A percentile compares a stretch with the other conserved stretches of the same genome.
Evolutionary conservation across 2,113 vertebrate genomes (phyloP).

Genomic region (Oenanthe melanoleuca): DNA sequence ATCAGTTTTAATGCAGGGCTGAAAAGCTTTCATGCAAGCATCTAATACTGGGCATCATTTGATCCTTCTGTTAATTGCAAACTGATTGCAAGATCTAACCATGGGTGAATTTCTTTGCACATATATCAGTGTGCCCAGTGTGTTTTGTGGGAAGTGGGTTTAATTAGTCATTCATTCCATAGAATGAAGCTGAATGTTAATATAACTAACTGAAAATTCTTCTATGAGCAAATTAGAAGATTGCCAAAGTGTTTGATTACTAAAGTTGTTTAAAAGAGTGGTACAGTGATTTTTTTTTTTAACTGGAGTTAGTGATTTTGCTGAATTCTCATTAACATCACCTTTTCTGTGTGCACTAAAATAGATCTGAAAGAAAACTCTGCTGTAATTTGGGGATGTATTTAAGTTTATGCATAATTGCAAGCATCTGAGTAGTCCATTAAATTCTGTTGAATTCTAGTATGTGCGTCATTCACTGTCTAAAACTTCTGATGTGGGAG

Average conservation of each 20-base stretch:
- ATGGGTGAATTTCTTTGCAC: neutral
- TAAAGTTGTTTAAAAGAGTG: neutral
- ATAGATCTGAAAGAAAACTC: neutral
- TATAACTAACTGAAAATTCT: neutral
- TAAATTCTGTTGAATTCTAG: neutral
- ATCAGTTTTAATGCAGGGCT: neutral
- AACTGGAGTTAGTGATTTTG: neutral
- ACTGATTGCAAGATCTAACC: neutral
- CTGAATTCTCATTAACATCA: neutral
- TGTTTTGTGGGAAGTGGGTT: neutral
- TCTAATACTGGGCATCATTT: neutral
- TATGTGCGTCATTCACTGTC: neutral
- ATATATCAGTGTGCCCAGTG: neutral
- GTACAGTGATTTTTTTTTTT: accelerated
- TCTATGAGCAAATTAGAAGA: neutral
- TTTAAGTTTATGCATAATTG: neutral
- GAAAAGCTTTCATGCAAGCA: neutral
- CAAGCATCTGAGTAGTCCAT: neutral
- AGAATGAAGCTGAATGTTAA: neutral
- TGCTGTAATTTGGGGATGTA: neutral
- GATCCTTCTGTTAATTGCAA: neutral
- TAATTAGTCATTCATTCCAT: neutral
- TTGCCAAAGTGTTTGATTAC: neutral
- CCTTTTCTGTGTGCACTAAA: neutral
- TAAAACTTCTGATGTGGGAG: neutral